phyloP scores from a whole-genome alignment of 1,140 invertebrate species.

The Latrodectus geometricus region DNA sequence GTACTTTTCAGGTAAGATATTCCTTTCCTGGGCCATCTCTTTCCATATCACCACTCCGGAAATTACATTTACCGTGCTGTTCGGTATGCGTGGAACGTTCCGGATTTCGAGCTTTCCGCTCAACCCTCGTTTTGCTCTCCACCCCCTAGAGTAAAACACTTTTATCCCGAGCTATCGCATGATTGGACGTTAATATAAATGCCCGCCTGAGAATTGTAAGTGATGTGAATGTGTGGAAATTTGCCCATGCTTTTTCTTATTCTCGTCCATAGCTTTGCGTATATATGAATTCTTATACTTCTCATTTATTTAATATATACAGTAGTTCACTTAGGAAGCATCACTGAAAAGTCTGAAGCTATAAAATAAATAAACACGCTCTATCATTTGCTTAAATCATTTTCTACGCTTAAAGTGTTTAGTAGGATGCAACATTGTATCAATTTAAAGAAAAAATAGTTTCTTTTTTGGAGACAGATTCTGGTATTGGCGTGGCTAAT shows the following conservation, averaged over 20 bases:
- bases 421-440: too few species aligned
- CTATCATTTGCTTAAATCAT: too few species aligned
- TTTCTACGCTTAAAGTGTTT: too few species aligned
- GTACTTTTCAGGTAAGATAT: conserved; percentile 7
- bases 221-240: not conserved
- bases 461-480: too few species aligned
- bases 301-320: too few species aligned
- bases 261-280: too few species aligned
- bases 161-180: not conserved
- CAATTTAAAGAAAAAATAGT: too few species aligned
- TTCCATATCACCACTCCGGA: conserved; percentile 6
- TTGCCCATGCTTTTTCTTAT: not conserved
- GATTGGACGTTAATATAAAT: not conserved
- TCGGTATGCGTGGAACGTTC: conserved; percentile 21
- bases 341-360: too few species aligned
- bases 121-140: not conserved
- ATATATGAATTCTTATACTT: too few species aligned
- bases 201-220: not conserved
- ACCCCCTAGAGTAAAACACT: not conserved
- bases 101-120: not conserved
- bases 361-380: too few species aligned
- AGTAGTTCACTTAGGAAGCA: too few species aligned
- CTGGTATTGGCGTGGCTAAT: too few species aligned
- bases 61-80: conserved; percentile 36
- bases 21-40: not conserved